Evolutionary conservation across 2,797 vertebrate species (phyloP).

Genomic region (Mastacembelus armatus): DNA sequence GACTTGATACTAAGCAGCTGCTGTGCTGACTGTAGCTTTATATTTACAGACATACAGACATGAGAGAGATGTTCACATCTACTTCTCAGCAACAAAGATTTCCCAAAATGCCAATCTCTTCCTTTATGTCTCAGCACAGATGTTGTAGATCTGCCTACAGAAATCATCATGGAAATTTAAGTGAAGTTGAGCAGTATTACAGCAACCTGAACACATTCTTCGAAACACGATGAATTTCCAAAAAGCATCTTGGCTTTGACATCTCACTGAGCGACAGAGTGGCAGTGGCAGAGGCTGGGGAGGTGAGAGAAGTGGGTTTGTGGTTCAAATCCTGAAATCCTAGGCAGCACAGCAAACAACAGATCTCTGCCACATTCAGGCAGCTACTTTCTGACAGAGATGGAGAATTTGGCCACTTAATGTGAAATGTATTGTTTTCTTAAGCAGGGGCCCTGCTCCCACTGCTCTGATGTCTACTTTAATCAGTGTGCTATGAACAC

Average conservation of each 20-base stretch:
- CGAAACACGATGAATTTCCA: not conserved
- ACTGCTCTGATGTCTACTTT: not conserved
- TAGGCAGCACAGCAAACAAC: not conserved
- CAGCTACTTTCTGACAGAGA: not conserved
- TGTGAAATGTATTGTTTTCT: conserved; percentile 7
- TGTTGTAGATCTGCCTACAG: not conserved
- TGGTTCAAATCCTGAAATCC: not conserved
- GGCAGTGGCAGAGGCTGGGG: too few relatives aligned
- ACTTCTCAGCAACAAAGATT: not conserved
- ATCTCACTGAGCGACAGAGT: not conserved
- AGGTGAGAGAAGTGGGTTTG: not conserved
- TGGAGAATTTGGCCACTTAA: not conserved
- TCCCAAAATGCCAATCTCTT: not conserved
- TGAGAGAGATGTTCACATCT: not conserved
- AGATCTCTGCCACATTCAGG: not conserved
- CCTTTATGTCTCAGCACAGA: not conserved
- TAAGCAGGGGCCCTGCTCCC: not conserved
- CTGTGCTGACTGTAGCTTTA: not conserved
- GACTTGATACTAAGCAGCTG: not conserved
- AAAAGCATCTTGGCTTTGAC: not conserved
- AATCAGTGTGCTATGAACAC: not conserved
- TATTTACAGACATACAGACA: not conserved
- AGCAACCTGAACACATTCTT: not conserved
- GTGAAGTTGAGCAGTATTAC: not conserved
- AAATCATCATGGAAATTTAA: not conserved